Base-by-base conservation (phyloP, 23 tunicate genomes). In the Corella eumyota region DNA sequence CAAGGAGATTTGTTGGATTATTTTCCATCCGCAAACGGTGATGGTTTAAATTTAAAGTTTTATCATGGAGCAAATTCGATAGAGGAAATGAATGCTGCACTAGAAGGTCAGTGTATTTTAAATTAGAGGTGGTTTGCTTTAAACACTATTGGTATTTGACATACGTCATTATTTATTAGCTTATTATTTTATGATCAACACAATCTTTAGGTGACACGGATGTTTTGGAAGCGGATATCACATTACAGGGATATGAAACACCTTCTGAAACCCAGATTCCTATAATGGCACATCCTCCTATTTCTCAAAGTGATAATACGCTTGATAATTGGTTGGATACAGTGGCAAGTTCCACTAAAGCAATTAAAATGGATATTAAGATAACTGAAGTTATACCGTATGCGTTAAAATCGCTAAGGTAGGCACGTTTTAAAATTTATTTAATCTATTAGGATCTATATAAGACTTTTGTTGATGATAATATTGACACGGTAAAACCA, bases 261-360 rank as follows among this genome's bases (percentile, higher is more conserved):
- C 65, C 70, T 2, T 54, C 68, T 27, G 68, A 69, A 61, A 75
- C 68, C 29, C 64, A 69, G 25, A 62, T 58, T 55, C 84, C 83
- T 3, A 61, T 84, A 33, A 84, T 84, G 94, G 81, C 75, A 15
- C 75, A 69, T 45, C 78, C 78, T n/a, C 94, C 94, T 2, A 65
- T 30, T 1, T 29, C 57, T 32, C 49, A 32, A 34, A 76, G 74
- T 49, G 74, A 76, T 47, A 55, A 76, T 25, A 57, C 74, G 19
- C 51, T 84, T 34, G 67, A 69, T 15, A 62, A 84, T 17, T 84
- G 94, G 94, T 36, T 84, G 4, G 78, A 69, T 37, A 36, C 36
- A 4, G 73, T 84, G 11, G 75, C 69, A 28, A 65, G 55, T 22
- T 48, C 76, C 0, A 45, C 34, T 6, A 69, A 68, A 46, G 83